A percentile compares a stretch with the other conserved stretches of the same genome.
These are phyloP conservation scores for Cylas formicarius DNA, from an alignment of 1,140 invertebrate species.

Conservation along the genomic window DNA sequence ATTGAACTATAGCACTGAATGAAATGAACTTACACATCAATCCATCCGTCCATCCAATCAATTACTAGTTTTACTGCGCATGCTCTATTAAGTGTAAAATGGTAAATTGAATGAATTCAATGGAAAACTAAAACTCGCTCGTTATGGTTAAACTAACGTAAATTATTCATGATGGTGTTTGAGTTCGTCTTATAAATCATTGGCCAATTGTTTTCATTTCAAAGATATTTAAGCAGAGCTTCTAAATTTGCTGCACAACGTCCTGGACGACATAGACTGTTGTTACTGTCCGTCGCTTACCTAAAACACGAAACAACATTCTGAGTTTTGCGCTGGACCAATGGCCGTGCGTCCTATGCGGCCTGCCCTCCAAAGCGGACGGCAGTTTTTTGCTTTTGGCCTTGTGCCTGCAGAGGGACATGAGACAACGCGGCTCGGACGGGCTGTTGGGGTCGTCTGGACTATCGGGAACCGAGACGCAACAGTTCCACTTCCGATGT, in stretches of 20 bases:
- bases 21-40: too few relatives aligned
- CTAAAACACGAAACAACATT: conserved; percentile 38
- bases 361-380: conserved; percentile 27
- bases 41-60: too few relatives aligned
- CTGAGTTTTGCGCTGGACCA: conserved; percentile 43
- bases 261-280: too few relatives aligned
- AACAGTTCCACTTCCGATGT: conserved; percentile 48
- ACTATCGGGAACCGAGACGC: conserved; percentile 48
- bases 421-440: conserved; percentile 34
- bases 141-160: too few relatives aligned
- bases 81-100: neutral
- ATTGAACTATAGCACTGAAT: too few relatives aligned
- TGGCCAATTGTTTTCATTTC: too few relatives aligned
- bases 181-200: too few relatives aligned
- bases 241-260: too few relatives aligned
- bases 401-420: conserved; percentile 38
- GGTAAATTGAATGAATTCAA: neutral
- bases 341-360: conserved; percentile 34
- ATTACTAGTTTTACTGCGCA: neutral
- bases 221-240: too few relatives aligned
- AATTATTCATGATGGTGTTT: too few relatives aligned
- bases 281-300: conserved; percentile 17
- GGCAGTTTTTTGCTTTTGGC: conserved; percentile 31
- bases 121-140: too few relatives aligned
- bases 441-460: conserved; percentile 44